phyloP scores from a whole-genome alignment of 2,797 vertebrate genomes.

The Salmo trutta region DNA sequence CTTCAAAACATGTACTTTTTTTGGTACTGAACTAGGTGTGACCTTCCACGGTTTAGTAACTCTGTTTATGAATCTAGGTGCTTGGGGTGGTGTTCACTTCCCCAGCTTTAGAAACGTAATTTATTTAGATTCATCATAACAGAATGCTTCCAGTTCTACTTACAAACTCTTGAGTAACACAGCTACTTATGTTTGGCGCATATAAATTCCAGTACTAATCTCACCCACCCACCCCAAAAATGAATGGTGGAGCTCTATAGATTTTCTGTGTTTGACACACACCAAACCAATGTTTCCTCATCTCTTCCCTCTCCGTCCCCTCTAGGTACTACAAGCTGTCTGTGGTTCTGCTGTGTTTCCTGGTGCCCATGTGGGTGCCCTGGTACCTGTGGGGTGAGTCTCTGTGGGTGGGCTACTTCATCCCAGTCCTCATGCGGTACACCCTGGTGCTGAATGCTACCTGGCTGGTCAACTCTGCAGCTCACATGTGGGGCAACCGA shows the following conservation, averaged over 20 bases:
- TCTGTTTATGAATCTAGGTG: too few relatives aligned
- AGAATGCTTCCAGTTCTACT: neutral
- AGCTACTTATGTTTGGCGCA: too few relatives aligned
- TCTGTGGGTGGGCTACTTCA: slow-evolving; percentile 76
- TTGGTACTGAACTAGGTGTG: too few relatives aligned
- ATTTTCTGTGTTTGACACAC: too few relatives aligned
- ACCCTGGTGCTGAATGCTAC: slow-evolving; percentile 82
- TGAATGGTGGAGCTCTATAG: too few relatives aligned
- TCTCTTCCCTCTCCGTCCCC: neutral
- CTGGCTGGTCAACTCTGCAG: slow-evolving; percentile 96
- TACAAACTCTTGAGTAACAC: neutral
- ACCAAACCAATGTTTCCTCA: too few relatives aligned
- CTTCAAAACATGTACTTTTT: too few relatives aligned
- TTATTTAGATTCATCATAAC: neutral
- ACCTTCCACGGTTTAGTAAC: too few relatives aligned
- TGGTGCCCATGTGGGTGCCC: slow-evolving; percentile 84
- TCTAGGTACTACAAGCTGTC: slow-evolving; percentile 86
- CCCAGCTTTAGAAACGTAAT: neutral
- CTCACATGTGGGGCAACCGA: slow-evolving; percentile 92
- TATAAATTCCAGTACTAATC: too few relatives aligned
- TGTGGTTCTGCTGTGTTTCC: slow-evolving; percentile 86
- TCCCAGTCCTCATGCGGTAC: slow-evolving; percentile 86
- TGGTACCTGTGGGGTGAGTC: slow-evolving; percentile 92
- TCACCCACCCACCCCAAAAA: too few relatives aligned
- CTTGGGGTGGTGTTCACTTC: too few relatives aligned